Evolutionary conservation across 2,888 invertebrate species (phyloP).

Genomic region (Eremobia ochroleuca): DNA sequence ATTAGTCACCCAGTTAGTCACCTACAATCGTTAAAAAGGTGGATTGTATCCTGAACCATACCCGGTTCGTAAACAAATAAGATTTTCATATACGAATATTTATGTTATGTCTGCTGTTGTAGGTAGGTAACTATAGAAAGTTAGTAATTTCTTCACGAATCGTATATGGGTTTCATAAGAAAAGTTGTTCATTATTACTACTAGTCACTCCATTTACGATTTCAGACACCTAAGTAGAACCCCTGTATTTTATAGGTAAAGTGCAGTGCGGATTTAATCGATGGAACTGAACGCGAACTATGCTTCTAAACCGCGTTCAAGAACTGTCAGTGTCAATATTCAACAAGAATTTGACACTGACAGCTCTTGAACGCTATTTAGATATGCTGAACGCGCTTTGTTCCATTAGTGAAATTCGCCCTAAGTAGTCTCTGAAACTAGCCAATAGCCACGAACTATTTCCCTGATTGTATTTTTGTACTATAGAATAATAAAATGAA

Average conservation of each 20-base stretch:
- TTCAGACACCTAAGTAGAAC: background rate
- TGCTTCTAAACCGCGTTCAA: background rate
- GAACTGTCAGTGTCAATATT: too few relatives aligned
- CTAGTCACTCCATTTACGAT: background rate
- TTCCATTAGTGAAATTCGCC: background rate
- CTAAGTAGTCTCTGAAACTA: background rate
- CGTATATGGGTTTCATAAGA: too few relatives aligned
- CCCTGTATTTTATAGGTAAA: background rate
- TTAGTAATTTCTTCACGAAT: too few relatives aligned
- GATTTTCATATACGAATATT: background rate
- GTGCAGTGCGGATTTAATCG: background rate
- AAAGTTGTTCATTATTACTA: background rate
- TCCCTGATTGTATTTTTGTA: constrained; percentile 65
- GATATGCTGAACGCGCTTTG: background rate
- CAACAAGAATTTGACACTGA: background rate
- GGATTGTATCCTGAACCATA: background rate
- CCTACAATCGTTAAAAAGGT: background rate
- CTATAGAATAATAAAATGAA: constrained; percentile 36
- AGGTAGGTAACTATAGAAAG: too few relatives aligned
- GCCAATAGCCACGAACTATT: constrained; percentile 44
- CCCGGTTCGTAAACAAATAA: background rate
- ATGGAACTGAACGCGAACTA: background rate
- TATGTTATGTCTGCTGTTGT: too few relatives aligned
- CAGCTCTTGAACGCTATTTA: background rate
- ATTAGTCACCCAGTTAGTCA: background rate